A percentile compares a stretch with the other conserved stretches of the same genome.
Conservation (phyloP, 1,140 invertebrate genomes). For the Holotrichia oblita region DNA sequence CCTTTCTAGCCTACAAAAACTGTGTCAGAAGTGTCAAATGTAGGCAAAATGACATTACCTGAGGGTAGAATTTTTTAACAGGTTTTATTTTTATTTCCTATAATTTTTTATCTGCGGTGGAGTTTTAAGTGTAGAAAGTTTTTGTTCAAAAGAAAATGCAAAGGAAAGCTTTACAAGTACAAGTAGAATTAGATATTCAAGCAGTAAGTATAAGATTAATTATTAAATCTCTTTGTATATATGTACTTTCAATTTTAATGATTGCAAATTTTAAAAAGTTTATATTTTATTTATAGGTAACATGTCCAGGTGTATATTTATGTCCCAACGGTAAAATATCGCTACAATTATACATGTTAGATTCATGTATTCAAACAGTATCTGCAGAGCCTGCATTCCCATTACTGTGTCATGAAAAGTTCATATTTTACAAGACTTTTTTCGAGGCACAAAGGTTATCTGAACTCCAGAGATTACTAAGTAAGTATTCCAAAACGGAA, state of each 20-base stretch:
- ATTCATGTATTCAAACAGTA: slow-evolving; percentile 68
- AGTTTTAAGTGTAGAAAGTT: not conserved
- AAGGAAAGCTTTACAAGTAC: slow-evolving; percentile 54
- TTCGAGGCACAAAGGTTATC: slow-evolving; percentile 63
- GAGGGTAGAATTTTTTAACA: not conserved
- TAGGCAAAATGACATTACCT: not conserved
- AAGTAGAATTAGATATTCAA: slow-evolving; percentile 58
- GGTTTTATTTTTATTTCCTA: not conserved
- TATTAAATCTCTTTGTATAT: not conserved
- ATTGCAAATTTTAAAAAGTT: not conserved
- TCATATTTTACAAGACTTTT: slow-evolving; percentile 72
- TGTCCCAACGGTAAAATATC: slow-evolving; percentile 76
- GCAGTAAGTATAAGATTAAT: slow-evolving; percentile 50
- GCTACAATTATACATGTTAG: slow-evolving; percentile 68
- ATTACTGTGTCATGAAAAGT: slow-evolving; percentile 70
- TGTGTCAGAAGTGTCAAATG: slow-evolving; percentile 11
- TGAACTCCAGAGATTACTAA: slow-evolving; percentile 58
- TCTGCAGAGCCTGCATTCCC: slow-evolving; percentile 70
- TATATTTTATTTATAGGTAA: slow-evolving; percentile 63
- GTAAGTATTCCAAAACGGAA: slow-evolving; percentile 44
- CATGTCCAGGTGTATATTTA: slow-evolving; percentile 78
- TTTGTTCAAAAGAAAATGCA: slow-evolving; percentile 43
- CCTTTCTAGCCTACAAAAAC: slow-evolving; percentile 13
- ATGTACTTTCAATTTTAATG: not conserved
- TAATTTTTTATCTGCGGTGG: not conserved